These are phyloP conservation scores for Hylia prasina DNA, from an alignment of 2,113 vertebrate genomes.

Conservation along the genomic window DNA sequence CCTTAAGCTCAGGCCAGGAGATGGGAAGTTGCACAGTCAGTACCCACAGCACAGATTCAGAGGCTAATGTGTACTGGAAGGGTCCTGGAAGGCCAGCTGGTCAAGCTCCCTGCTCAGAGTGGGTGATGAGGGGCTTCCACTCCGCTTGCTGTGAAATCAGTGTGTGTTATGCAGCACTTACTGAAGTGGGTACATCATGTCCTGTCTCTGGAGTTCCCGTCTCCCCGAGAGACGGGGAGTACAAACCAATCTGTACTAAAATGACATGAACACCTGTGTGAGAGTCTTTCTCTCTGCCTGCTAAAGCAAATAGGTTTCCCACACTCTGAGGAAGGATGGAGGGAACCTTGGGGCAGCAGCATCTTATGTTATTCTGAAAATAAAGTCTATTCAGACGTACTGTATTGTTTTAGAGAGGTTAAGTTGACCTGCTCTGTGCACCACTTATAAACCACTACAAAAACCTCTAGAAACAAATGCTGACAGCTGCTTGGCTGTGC, in stretches of 20 bases:
- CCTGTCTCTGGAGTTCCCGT: background rate
- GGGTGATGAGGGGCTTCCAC: background rate
- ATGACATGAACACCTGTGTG: background rate
- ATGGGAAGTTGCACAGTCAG: background rate
- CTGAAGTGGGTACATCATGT: background rate
- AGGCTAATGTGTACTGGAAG: background rate
- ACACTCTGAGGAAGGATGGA: background rate
- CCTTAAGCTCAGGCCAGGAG: background rate
- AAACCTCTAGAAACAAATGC: background rate
- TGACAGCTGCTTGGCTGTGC: background rate
- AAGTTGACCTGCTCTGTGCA: background rate
- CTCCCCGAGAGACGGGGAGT: background rate
- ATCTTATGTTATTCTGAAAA: background rate
- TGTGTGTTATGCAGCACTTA: background rate
- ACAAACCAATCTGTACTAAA: background rate
- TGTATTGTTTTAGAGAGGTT: background rate
- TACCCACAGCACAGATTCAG: background rate
- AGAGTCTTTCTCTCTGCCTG: background rate
- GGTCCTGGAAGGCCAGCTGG: no score
- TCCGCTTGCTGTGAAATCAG: background rate
- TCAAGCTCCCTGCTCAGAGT: background rate
- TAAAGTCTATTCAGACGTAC: accelerated
- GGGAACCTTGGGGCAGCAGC: background rate
- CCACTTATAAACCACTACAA: background rate
- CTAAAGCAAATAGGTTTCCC: background rate